A percentile compares a stretch with the other conserved stretches of the same genome.
Evolutionary conservation across 2,888 invertebrate genomes (phyloP).

Genomic region (Sympetrum striolatum): DNA sequence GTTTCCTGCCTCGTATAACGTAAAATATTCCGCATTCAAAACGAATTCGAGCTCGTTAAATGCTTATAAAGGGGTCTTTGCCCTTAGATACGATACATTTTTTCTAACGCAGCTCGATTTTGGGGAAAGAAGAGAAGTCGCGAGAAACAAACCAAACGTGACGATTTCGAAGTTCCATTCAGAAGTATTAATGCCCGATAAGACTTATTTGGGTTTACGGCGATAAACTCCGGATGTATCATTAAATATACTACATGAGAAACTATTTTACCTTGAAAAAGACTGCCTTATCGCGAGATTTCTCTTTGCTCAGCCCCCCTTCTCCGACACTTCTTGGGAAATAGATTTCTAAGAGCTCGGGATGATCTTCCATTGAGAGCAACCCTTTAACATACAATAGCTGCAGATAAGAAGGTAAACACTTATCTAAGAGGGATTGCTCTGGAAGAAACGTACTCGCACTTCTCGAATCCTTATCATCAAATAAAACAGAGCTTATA

Average conservation of each 20-base stretch:
- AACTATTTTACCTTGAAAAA: slow-evolving; percentile 13
- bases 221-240: slow-evolving; percentile 29
- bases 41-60: no score
- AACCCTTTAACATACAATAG: neutral
- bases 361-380: neutral
- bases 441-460: neutral
- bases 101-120: no score
- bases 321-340: neutral
- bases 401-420: neutral
- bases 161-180: neutral
- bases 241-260: neutral
- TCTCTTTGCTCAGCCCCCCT: neutral
- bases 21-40: no score
- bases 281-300: neutral
- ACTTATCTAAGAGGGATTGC: neutral
- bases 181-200: slow-evolving; percentile 1
- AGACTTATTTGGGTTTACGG: neutral
- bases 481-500: no score
- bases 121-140: no score
- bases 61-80: no score
- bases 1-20: no score
- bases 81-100: no score
- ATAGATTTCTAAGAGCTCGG: neutral
- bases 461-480: no score
- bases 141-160: neutral